Base-by-base conservation (phyloP, 2,113 vertebrate genomes). In the Aix galericulata region DNA sequence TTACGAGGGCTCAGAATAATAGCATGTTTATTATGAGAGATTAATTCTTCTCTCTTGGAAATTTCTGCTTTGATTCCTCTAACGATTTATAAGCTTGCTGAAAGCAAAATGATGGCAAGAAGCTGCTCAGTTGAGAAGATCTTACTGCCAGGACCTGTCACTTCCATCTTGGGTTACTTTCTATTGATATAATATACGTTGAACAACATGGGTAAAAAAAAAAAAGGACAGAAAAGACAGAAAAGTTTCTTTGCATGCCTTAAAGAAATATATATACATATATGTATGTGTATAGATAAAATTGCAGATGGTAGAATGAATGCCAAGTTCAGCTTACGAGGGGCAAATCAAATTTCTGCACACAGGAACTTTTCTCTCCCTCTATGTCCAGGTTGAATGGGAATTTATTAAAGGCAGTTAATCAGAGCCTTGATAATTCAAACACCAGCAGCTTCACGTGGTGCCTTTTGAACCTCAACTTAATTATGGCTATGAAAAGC, bases 221-320 rank as follows among this genome's bases (percentile, higher is more conserved):
- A 92, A 89, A 84, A 18, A 29, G 22, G 50, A 38, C 67, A 23
- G 50, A 50, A 82, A 97, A 97, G 97, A 82, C 97, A 97, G 96
- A 86, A 93, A 98, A 73, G 89, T 89, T 88, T 62, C 71, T 79
- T 85, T 9, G 32, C 32, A 6, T 42, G 50, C 16, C 38, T 73
- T 92, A 77, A 77, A 53, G 38, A 32, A 75, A 64, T 66, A 46
- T 16, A 40, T n/a, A 71, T 21, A 67, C 53, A 48, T 66, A 34
- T 16, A 17, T 22, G 16, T 16, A 13, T 23, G 32, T 21, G 4
- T 17, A 8, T 79, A 89, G 77, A 59, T 91, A 87, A 86, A 96
- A 67, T 27, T 77, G 80, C 69, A 95, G 88, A 89, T 26, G 56
- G 82, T 59, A 66, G 83, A 31, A 59, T 6, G 55, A 84, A 58